phyloP scores from a whole-genome alignment of 2,888 invertebrate species.

The Microctonus hyperodae region DNA sequence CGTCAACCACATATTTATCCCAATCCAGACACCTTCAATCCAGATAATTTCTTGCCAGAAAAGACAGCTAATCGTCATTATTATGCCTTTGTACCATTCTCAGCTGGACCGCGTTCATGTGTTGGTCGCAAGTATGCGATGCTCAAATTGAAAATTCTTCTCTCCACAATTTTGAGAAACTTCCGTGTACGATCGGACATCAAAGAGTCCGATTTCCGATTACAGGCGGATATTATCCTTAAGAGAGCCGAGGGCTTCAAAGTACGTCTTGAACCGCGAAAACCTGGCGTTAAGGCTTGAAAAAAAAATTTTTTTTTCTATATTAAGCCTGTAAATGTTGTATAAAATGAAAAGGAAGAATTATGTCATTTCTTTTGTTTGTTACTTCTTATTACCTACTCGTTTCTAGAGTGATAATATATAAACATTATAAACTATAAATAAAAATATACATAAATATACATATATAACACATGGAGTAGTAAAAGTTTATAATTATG shows the following conservation, averaged over 20 bases:
- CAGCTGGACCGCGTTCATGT: slow-evolving; percentile 82
- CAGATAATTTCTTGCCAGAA: slow-evolving; percentile 82
- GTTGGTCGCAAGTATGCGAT: slow-evolving; percentile 85
- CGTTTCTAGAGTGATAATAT: background rate
- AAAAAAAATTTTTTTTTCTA: slow-evolving; percentile 6
- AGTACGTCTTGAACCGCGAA: slow-evolving; percentile 56
- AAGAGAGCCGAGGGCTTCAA: slow-evolving; percentile 78
- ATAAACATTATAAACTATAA: background rate
- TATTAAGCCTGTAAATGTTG: slow-evolving; percentile 16
- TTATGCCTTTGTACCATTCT: slow-evolving; percentile 82
- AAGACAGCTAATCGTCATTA: slow-evolving; percentile 78
- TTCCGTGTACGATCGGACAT: slow-evolving; percentile 71
- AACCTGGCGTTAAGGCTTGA: slow-evolving; percentile 44
- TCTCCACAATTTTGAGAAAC: slow-evolving; percentile 76
- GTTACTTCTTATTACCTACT: slow-evolving; percentile 4
- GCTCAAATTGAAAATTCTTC: slow-evolving; percentile 76
- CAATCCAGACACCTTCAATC: slow-evolving; percentile 76
- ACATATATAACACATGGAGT: background rate
- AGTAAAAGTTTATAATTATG: background rate
- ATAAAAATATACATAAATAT: too few species aligned
- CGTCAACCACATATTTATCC: slow-evolving; percentile 72
- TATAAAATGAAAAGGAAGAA: slow-evolving; percentile 10
- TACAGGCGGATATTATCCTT: slow-evolving; percentile 77
- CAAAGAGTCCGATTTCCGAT: slow-evolving; percentile 71
- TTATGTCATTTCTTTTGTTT: slow-evolving; percentile 4